Evolutionary conservation across 2,113 vertebrate genomes (phyloP).

Genomic region (Synodontis membranacea): DNA sequence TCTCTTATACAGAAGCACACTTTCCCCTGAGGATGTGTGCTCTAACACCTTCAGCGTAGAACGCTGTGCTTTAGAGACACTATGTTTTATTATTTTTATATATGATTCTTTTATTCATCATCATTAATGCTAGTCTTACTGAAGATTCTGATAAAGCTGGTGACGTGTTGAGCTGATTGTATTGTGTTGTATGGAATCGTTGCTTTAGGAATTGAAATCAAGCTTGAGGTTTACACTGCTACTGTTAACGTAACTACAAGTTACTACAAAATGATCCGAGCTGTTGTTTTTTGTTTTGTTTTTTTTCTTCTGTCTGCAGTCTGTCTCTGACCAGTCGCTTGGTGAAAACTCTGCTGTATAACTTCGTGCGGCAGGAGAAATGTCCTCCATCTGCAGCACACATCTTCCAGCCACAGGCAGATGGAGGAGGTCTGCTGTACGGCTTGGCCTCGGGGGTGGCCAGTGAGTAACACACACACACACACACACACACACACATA

Average conservation of each 20-base stretch:
- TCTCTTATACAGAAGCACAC: neutral
- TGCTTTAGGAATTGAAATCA: neutral
- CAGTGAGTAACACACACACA: slow-evolving; percentile 78
- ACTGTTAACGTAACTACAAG: neutral
- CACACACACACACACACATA: neutral
- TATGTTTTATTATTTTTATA: neutral
- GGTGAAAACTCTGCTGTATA: slow-evolving; percentile 96
- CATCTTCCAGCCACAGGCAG: slow-evolving; percentile 82
- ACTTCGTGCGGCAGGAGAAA: slow-evolving; percentile 97
- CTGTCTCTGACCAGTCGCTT: slow-evolving; percentile 90
- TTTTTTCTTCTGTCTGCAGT: slow-evolving; percentile 66
- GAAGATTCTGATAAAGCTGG: too few relatives aligned
- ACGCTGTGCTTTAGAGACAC: neutral
- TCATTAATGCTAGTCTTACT: too few relatives aligned
- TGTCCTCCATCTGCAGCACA: slow-evolving; percentile 85
- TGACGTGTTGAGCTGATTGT: too few relatives aligned
- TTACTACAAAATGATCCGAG: neutral
- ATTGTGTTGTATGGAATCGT: neutral
- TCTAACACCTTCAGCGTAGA: neutral
- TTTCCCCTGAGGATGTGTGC: neutral
- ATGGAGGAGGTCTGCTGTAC: slow-evolving; percentile 88
- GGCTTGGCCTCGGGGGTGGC: slow-evolving; percentile 94
- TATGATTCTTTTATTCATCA: too few relatives aligned
- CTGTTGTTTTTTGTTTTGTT: slow-evolving; percentile 7
- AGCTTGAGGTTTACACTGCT: neutral